phyloP scores from a whole-genome alignment of 2,113 vertebrate species.

The Pluvialis apricaria region DNA sequence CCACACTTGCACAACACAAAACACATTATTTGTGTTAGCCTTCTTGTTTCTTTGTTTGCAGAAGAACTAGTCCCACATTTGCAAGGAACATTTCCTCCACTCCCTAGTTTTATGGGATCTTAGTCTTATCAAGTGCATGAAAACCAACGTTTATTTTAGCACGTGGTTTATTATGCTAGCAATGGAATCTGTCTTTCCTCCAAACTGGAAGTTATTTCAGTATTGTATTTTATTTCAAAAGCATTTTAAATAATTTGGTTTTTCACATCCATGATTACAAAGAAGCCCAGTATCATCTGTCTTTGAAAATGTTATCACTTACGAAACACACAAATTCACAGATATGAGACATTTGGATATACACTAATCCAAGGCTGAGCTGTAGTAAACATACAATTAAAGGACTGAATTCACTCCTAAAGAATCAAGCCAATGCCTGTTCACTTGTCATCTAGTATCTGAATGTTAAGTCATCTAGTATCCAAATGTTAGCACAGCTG shows the following conservation, averaged over 20 bases:
- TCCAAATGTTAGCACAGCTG: background rate
- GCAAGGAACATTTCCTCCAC: background rate
- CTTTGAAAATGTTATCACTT: slow-evolving; percentile 1
- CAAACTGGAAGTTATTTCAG: background rate
- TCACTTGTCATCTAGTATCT: background rate
- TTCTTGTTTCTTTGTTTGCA: background rate
- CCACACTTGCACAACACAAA: background rate
- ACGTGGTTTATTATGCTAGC: background rate
- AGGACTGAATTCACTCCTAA: background rate
- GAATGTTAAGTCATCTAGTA: background rate
- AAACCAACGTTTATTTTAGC: background rate
- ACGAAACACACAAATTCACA: background rate
- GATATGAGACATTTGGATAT: background rate
- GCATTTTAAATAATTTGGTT: background rate
- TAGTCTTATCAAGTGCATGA: background rate
- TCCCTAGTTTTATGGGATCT: background rate
- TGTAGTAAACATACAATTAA: background rate
- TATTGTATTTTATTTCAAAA: background rate
- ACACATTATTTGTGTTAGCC: background rate
- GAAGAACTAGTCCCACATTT: background rate
- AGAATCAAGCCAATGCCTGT: background rate
- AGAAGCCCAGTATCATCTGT: background rate
- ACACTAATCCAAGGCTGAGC: background rate
- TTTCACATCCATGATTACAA: background rate
- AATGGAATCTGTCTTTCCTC: background rate